Conservation (phyloP, 1,140 invertebrate species). For the Galleria mellonella region DNA sequence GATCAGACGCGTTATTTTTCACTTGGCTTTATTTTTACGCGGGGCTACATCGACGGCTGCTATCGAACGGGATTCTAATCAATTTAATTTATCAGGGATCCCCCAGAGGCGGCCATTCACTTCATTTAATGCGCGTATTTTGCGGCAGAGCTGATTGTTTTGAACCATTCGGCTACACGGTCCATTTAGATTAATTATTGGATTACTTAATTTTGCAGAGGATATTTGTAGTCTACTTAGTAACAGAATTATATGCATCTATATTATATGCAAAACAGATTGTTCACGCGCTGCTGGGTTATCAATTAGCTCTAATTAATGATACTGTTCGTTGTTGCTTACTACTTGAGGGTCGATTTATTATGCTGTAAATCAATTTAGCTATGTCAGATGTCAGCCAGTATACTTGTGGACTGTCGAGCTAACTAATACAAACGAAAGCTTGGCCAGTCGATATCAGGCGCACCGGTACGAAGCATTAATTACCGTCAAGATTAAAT, state of each 20-base stretch:
- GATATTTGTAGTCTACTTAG: conserved; percentile 27
- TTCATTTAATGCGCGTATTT: conserved; percentile 75
- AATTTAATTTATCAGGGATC: conserved; percentile 74
- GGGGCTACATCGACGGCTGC: conserved; percentile 53
- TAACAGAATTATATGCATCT: too few relatives aligned
- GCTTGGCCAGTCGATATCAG: conserved; percentile 1
- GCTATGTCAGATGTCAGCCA: too few relatives aligned
- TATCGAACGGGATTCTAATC: conserved; percentile 72
- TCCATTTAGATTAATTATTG: conserved; percentile 75
- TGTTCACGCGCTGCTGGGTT: too few relatives aligned
- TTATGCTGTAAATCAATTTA: too few relatives aligned
- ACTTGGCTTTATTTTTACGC: conserved; percentile 65
- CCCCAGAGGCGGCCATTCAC: conserved; percentile 68
- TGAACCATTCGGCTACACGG: conserved; percentile 72
- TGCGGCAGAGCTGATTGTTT: conserved; percentile 72
- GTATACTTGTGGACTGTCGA: not conserved
- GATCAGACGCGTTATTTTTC: conserved; percentile 54
- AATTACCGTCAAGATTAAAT: conserved; percentile 69
- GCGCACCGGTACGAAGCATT: conserved; percentile 41
- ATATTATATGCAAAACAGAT: not conserved
- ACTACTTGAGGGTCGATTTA: too few relatives aligned
- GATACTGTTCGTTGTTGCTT: too few relatives aligned
- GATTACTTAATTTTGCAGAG: conserved; percentile 70
- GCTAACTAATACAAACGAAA: conserved; percentile 3
- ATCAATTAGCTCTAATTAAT: too few relatives aligned